Evolutionary conservation across 2,888 invertebrate genomes (phyloP).

Genomic region (Elysia crispata): DNA sequence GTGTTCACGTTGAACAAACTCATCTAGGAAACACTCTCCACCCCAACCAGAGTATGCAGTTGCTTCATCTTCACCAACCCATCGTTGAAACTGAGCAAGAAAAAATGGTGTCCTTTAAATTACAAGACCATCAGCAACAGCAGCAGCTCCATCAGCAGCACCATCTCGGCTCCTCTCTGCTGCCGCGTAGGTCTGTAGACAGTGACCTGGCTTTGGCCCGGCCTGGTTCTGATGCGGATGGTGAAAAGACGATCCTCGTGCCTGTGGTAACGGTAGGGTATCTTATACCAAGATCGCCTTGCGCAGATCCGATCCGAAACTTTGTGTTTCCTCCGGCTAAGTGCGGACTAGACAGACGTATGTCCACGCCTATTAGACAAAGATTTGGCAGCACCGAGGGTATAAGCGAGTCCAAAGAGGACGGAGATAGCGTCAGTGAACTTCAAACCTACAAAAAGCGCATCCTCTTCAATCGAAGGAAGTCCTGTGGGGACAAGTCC

Average conservation of each 20-base stretch:
- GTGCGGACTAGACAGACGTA: neutral
- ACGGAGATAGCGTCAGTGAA: conserved; percentile 11
- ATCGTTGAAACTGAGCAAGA: too few relatives aligned
- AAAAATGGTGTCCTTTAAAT: too few relatives aligned
- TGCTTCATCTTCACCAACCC: too few relatives aligned
- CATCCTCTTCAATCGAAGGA: conserved; percentile 26
- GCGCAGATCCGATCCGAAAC: conserved; percentile 16
- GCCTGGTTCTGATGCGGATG: too few relatives aligned
- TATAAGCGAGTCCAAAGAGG: conserved; percentile 24
- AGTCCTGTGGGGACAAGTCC: conserved; percentile 44
- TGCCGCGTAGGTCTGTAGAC: neutral
- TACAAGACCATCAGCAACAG: neutral
- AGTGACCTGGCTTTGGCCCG: too few relatives aligned
- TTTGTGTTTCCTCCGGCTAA: conserved; percentile 26
- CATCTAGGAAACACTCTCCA: neutral
- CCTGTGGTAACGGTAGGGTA: conserved; percentile 16
- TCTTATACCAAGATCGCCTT: conserved; percentile 42
- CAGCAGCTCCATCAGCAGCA: neutral
- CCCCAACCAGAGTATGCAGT: neutral
- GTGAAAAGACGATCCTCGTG: neutral
- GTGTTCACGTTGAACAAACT: neutral
- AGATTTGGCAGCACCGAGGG: conserved; percentile 28
- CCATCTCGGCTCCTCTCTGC: neutral
- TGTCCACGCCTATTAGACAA: neutral
- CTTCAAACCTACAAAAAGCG: neutral